Evolutionary conservation across 2,888 invertebrate species (phyloP), one percentile per base, ranked within the genome.

Genomic region (Tetanocera ferruginea): DNA sequence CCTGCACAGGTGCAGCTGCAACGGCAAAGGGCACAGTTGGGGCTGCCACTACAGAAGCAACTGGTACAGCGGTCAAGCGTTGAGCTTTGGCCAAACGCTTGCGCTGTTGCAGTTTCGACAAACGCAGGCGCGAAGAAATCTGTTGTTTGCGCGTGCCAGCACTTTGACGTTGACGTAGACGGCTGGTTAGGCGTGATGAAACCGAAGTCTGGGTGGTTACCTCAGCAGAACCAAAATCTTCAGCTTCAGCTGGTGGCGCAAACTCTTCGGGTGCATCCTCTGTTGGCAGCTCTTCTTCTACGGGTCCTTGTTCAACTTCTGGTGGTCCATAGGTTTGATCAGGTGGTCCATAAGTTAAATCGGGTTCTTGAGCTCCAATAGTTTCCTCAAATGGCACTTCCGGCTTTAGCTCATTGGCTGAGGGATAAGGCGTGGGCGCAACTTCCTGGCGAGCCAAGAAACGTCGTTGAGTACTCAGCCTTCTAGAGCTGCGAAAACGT

Each of bases 291-390:
- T 81, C 77, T 51, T 83, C 82, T 14, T 73, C 73, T 9, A 28
- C 43, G 17, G 79, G 73, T 1, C 74, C 76, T 70, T 81, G 75
- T 5, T 79, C 82, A 6, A 66, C 37, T 71, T 81, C 77, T 19
- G 84, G 84, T 73, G 83, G 83, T 6, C 85, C 84, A 76, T 84
- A 84, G 1, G 81, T 79, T 9, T 83, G 80, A 28, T 84, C 85
- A 2, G 88, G 87, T 43, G 88, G 88, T 83, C 87, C 87, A 76
- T 88, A 88, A 69, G 83, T 84, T 5, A 86, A 82, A 64, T 86
- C 86, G 3, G 85, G 86, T 9, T 37, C 28, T 3, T 25, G 14
- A 11, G 79, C 60, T 37, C 76, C 78, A 5, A 80, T 81, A 28
- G 82, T 82, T 23, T 78, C 83, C 19, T 81, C 81, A 51, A 85